A percentile compares a stretch with the other conserved stretches of the same genome.
phyloP scores from a whole-genome alignment of 2,888 invertebrate species.

The Chrysotoxum bicinctum region DNA sequence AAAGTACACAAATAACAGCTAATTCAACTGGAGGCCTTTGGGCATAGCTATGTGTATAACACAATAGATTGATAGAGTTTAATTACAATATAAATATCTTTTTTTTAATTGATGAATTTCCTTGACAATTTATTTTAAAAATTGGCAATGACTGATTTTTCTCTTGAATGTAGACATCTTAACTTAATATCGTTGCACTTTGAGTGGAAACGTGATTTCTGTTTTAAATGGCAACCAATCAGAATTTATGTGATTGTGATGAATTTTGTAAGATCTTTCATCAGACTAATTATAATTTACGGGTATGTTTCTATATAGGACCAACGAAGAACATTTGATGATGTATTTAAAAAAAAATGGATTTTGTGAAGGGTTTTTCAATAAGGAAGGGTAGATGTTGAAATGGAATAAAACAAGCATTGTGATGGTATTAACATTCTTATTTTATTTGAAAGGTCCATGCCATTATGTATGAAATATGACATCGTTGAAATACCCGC shows the following conservation, averaged over 20 bases:
- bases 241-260: not conserved
- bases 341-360: too few relatives aligned
- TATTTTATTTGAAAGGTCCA: too few relatives aligned
- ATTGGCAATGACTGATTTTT: conserved; percentile 4
- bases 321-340: too few relatives aligned
- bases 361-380: too few relatives aligned
- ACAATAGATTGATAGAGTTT: not conserved
- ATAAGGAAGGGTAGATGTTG: too few relatives aligned
- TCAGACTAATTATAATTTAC: not conserved
- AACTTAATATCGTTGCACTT: not conserved
- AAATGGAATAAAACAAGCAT: too few relatives aligned
- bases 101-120: conserved; percentile 9
- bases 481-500: too few relatives aligned
- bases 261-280: not conserved
- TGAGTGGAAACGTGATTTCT: not conserved
- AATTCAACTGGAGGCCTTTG: conserved; percentile 16
- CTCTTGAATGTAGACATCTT: not conserved
- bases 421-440: too few relatives aligned
- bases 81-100: conserved; percentile 4
- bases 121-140: conserved; percentile 5
- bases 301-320: too few relatives aligned
- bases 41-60: not conserved
- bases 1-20: not conserved
- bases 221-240: conserved; percentile 1
- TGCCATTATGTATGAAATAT: too few relatives aligned